These are phyloP conservation scores for Limosa lapponica DNA, from an alignment of 2,797 vertebrate species.

Conservation along the genomic window DNA sequence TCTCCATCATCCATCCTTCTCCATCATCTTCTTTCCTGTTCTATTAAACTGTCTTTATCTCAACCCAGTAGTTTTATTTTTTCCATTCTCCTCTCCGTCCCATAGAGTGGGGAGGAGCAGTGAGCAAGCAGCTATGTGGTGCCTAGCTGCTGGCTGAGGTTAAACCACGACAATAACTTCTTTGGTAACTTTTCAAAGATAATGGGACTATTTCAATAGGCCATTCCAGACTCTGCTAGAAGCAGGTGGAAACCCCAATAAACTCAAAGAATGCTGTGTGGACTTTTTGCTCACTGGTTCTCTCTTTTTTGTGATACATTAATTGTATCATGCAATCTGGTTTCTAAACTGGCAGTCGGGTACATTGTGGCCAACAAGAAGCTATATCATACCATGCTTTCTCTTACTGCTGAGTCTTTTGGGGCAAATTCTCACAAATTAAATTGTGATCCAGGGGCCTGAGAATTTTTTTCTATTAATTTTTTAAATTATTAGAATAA, in stretches of 20 bases:
- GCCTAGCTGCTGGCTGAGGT: not conserved
- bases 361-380: not conserved
- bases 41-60: not conserved
- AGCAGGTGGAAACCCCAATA: not conserved
- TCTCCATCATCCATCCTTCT: not conserved
- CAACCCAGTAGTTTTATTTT: not conserved
- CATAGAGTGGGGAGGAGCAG: not conserved
- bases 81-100: not conserved
- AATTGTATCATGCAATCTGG: too few relatives aligned
- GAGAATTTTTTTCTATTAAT: not conserved
- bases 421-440: not conserved
- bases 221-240: not conserved
- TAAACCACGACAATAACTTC: not conserved
- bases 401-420: not conserved
- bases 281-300: not conserved
- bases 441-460: not conserved
- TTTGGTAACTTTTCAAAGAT: not conserved
- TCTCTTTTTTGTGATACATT: not conserved
- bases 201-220: not conserved
- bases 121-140: not conserved
- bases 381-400: not conserved
- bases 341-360: not conserved
- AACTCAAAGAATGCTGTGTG: not conserved
- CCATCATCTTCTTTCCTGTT: not conserved
- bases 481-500: not conserved